Base-by-base conservation (phyloP, 2,113 vertebrate species). In the Cynoglossus semilaevis region DNA sequence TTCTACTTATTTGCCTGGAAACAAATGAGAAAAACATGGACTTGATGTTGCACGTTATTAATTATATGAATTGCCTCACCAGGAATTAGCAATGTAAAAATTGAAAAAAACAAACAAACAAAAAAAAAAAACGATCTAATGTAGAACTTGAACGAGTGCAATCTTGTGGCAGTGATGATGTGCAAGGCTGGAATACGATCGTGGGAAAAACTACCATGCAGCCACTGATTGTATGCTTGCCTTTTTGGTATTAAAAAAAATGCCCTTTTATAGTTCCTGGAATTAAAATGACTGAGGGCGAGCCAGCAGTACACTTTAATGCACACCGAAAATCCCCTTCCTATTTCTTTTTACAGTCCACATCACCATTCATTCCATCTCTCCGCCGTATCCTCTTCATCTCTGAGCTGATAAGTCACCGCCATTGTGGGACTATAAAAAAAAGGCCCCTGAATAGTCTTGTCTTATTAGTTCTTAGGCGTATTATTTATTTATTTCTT, bases 401-500 rank as follows among this genome's bases (percentile, higher is more conserved):
- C 62, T 22, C 47, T 43, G 8, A 4, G 58, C 64, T 68, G 77
- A 83, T 87, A 87, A 89, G 63, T 89, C 85, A 89, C 17, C 58
- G 42, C 65, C 70, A 74, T 81, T 72, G 79, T 45, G 46, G 63
- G 76, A 68, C 67, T 73, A 78, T 85, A 87, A 81, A 62, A 40
- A 68, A 8, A 37, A 59, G 68, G 74, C 59, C 66, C n/a, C 47
- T 8, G 62, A 65, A 74, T 57, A 63, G 65, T 72, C 80, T 85
- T 82, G 77, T 87, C 80, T 81, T 85, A 77, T 87, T 83, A 81
- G 81, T 77, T 77, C 66, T 74, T 55, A n/a, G 43, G 38, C 36
- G 38, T 61, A 49, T 81, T 86, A 75, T 87, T 84, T 77, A 70
- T 88, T 83, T 79, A 71, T 86, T 79, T 85, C 58, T 80, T 79